Conservation (phyloP, 2,113 vertebrate species). For the Thalassoma bifasciatum region DNA sequence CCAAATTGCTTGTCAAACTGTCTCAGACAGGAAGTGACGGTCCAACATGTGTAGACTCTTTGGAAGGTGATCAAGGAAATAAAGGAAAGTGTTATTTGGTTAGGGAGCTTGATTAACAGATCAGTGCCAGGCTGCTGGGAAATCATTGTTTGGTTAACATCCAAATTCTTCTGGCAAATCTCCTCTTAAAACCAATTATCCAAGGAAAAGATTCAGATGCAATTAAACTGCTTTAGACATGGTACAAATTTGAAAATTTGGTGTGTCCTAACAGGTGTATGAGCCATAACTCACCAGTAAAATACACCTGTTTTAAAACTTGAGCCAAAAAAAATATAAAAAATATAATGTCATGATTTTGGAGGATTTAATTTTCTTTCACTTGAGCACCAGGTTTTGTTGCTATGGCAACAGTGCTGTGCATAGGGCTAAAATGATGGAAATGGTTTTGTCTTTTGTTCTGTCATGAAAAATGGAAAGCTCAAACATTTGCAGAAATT, state of each 20-base stretch:
- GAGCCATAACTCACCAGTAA: neutral
- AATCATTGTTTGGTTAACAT: slow-evolving; percentile 24
- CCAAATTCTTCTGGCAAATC: slow-evolving; percentile 43
- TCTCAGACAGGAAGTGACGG: neutral
- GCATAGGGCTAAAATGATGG: slow-evolving; percentile 14
- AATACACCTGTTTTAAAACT: neutral
- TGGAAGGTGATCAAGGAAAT: slow-evolving; percentile 44
- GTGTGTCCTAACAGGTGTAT: neutral
- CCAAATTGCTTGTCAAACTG: slow-evolving; percentile 5
- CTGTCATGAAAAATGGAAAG: slow-evolving; percentile 22
- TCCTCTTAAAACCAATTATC: slow-evolving; percentile 36
- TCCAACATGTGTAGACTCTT: slow-evolving; percentile 14
- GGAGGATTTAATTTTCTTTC: slow-evolving; percentile 36
- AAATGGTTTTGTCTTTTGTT: slow-evolving; percentile 25
- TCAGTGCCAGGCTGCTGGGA: slow-evolving; percentile 51
- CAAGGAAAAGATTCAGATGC: neutral
- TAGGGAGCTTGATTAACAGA: slow-evolving; percentile 55
- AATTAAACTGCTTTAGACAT: slow-evolving; percentile 21
- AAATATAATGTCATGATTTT: neutral
- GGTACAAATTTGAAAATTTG: neutral
- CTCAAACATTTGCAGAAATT: slow-evolving; percentile 35
- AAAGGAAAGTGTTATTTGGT: slow-evolving; percentile 47
- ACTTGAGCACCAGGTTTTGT: slow-evolving; percentile 45
- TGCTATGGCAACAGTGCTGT: slow-evolving; percentile 62
- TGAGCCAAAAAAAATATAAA: no score